Percentiles rank a stretch among this genome's conserved stretches.
These are phyloP conservation scores for Bombus superbus DNA, from an alignment of 1,140 invertebrate species.

Conservation along the genomic window DNA sequence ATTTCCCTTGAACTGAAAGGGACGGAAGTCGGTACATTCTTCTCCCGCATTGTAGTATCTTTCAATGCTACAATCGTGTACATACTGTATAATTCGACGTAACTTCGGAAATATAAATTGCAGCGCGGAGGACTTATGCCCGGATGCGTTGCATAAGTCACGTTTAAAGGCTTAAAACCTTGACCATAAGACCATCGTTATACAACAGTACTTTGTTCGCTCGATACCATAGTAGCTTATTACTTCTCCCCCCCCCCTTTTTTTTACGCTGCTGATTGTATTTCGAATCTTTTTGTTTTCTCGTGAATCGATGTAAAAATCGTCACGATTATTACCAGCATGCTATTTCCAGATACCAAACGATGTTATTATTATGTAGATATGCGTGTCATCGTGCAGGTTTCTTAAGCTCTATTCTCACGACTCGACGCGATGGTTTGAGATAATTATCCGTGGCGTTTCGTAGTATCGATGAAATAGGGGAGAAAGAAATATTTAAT, in stretches of 20 bases:
- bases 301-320: neutral
- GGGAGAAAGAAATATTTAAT: neutral
- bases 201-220: conserved; percentile 15
- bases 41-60: neutral
- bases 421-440: neutral
- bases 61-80: neutral
- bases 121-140: conserved; percentile 1
- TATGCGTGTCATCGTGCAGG: neutral
- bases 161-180: conserved; percentile 34
- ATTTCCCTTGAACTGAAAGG: neutral
- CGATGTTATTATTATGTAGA: neutral
- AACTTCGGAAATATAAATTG: conserved; percentile 40
- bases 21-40: conserved; percentile 2
- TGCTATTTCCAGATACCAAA: neutral
- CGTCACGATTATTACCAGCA: neutral
- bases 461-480: too few species aligned
- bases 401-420: too few species aligned
- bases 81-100: neutral
- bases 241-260: neutral
- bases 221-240: neutral
- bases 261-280: too few species aligned
- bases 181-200: conserved; percentile 46
- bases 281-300: conserved; percentile 9
- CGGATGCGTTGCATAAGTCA: conserved; percentile 40
- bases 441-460: neutral